A percentile compares a stretch with the other conserved stretches of the same genome.
Evolutionary conservation across 2,113 vertebrate genomes (phyloP).

Genomic region (Hemibates koningsi): DNA sequence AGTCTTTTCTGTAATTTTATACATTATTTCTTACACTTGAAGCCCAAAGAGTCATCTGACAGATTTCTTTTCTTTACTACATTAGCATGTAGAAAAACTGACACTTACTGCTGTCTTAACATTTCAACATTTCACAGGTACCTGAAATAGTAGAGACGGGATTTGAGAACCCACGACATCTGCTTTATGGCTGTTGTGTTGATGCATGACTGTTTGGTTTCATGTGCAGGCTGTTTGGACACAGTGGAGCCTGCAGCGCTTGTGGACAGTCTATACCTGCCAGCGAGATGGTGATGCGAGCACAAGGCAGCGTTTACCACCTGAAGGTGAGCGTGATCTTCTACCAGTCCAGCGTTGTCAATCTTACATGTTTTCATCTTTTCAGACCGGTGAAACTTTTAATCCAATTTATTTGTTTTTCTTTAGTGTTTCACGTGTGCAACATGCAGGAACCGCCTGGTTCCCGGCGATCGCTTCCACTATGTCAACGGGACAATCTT

Average conservation of each 20-base stretch:
- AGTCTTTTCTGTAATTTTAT: neutral
- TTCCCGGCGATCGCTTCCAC: conserved; percentile 76
- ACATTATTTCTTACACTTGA: neutral
- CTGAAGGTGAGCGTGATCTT: conserved; percentile 64
- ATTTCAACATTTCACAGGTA: neutral
- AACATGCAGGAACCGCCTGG: conserved; percentile 74
- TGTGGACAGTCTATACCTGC: conserved; percentile 77
- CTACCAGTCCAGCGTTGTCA: neutral
- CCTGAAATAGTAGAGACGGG: neutral
- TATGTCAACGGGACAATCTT: conserved; percentile 76
- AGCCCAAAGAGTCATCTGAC: neutral
- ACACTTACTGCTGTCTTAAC: neutral
- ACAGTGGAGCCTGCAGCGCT: conserved; percentile 75
- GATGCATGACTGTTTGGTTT: neutral
- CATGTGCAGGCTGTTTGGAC: conserved; percentile 72
- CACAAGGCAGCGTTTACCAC: conserved; percentile 76
- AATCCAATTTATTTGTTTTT: neutral
- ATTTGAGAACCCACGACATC: neutral
- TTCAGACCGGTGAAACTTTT: neutral
- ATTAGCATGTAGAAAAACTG: neutral
- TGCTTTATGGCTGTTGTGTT: neutral
- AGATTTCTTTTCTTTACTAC: neutral
- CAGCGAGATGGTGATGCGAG: conserved; percentile 80
- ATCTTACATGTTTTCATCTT: neutral
- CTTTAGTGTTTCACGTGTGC: conserved; percentile 76